These are phyloP conservation scores for Eulithis testata DNA, from an alignment of 2,888 invertebrate species.

Conservation along the genomic window DNA sequence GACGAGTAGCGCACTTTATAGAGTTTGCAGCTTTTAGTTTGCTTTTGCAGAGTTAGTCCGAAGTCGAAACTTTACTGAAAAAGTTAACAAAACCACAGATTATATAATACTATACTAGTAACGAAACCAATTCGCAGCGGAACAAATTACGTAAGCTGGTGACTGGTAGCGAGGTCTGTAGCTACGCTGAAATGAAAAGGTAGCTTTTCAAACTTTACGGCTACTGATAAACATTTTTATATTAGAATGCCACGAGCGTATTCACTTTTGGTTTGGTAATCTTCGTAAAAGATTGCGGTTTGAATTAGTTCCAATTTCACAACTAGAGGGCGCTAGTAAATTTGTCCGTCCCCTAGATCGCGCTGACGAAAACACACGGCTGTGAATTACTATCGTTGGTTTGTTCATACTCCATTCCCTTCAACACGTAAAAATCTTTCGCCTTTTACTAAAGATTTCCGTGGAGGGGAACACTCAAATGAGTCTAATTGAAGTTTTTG, in stretches of 20 bases:
- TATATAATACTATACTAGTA: no score
- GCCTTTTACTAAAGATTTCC: conserved; percentile 93
- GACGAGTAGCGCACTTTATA: neutral
- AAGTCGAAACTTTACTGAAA: conserved; percentile 12
- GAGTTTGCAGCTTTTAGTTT: conserved; percentile 12
- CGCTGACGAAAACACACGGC: conserved; percentile 14
- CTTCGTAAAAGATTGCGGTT: no score
- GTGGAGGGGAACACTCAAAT: conserved; percentile 90
- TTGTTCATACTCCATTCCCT: conserved; percentile 85
- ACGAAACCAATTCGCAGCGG: conserved; percentile 6
- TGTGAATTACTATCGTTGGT: neutral
- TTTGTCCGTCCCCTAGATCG: conserved; percentile 11
- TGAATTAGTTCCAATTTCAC: conserved; percentile 1
- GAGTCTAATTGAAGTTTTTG: conserved; percentile 81
- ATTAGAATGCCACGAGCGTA: neutral
- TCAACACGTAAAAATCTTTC: conserved; percentile 90
- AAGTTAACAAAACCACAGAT: conserved; percentile 22
- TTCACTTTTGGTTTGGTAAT: no score
- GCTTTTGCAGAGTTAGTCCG: conserved; percentile 4
- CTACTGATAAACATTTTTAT: neutral
- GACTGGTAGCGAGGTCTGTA: neutral
- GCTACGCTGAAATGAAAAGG: neutral
- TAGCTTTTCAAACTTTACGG: conserved; percentile 1
- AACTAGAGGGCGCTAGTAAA: conserved; percentile 17
- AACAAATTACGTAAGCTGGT: neutral